Percentiles rank a stretch among this genome's conserved stretches.
Conservation (phyloP, 2,888 invertebrate genomes). For the Pandemis corylana region DNA sequence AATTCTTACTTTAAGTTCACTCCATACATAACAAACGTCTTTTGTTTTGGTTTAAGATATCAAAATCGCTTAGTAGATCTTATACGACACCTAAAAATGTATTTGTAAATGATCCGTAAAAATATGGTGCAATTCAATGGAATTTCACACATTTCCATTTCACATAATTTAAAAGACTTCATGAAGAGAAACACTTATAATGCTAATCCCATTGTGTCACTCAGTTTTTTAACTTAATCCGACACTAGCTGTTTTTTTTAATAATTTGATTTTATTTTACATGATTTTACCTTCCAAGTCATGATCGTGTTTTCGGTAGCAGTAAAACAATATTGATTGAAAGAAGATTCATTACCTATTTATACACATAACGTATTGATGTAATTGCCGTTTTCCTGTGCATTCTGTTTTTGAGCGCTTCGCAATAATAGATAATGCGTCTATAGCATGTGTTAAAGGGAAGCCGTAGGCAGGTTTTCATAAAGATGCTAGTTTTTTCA, state of each 20-base stretch:
- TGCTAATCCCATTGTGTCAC: not conserved
- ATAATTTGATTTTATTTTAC: not conserved
- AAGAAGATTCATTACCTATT: constrained; percentile 51
- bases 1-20: not conserved
- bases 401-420: constrained; percentile 31
- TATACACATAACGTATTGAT: constrained; percentile 62
- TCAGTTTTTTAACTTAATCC: not conserved
- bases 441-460: constrained; percentile 19
- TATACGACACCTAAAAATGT: too few relatives aligned
- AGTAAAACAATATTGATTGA: constrained; percentile 39
- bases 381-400: constrained; percentile 61
- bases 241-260: not conserved
- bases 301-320: constrained; percentile 60
- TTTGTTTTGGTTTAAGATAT: too few relatives aligned
- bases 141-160: not conserved
- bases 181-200: too few relatives aligned
- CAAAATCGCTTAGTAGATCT: too few relatives aligned
- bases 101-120: too few relatives aligned
- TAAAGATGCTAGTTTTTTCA: not conserved
- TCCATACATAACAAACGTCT: too few relatives aligned
- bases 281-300: constrained; percentile 68
- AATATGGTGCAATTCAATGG: not conserved
- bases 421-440: constrained; percentile 31
- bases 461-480: not conserved
- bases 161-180: not conserved